Evolutionary conservation across 2,888 invertebrate species (phyloP), one percentile per base, ranked within the genome.

Genomic region (Drosophila atroscutellata): DNA sequence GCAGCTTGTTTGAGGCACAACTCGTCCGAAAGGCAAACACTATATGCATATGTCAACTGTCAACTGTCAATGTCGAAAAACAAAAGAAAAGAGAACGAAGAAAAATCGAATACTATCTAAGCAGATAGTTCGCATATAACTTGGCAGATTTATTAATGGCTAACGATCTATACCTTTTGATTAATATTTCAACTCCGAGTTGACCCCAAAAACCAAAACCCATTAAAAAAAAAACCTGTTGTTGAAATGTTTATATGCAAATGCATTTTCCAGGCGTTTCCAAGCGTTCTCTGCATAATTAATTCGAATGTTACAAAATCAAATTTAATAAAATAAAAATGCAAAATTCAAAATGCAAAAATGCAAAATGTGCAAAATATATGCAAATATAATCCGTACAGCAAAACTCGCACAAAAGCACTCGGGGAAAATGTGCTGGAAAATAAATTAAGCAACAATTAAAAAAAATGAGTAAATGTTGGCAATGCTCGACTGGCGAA

Each of bases 311-410:
- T 80, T 69, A 68, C 30, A 68, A 67, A 51, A 36, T 24, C 6
- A 28, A 6, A 47, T 30, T 37, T 45, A 47, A 34, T 24, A 15
- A 45, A 70, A 3, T 3, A 59, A 63, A 65, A 70, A 60, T 52
- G 54, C 42, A 59, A 75, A 71, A 80, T 80, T 73, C 65, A 71
- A 70, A 52, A 79, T 69, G 60, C 68, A 69, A 67, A 67, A 68
- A 61, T 54, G 50, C 39, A 54, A 76, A 72, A 81, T 84, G 79
- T 64, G 80, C 74, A 66, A 70, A 72, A 72, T 42, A 72, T 42
- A 80, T 71, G 59, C 69, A 70, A 75, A 76, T 75, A 9, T 56
- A 24, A 28, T 15, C 26, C 24, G 45, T 2, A 32, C 47, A 52
- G 30, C 47, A n/a, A 36, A 51, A 55, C 18, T 49, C 37, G 42